phyloP scores from a whole-genome alignment of 2,888 invertebrate genomes.

The Cabera pusaria region DNA sequence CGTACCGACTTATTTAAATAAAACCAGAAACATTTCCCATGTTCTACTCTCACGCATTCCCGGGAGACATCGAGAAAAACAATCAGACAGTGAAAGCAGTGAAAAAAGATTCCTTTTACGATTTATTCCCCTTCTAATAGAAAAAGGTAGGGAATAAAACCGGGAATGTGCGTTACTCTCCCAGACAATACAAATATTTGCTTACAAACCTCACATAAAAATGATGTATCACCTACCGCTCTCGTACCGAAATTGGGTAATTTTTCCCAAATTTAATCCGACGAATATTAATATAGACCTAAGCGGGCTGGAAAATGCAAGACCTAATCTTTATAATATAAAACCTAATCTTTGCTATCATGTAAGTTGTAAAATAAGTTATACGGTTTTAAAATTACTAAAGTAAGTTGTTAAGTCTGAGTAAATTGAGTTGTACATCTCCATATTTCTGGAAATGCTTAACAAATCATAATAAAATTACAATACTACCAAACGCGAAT shows the following conservation, averaged over 20 bases:
- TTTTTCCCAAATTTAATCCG: conserved; percentile 48
- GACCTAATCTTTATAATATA: no score
- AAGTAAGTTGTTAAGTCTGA: no score
- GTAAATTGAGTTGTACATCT: no score
- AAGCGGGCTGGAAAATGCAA: no score
- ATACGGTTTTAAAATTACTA: no score
- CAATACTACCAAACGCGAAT: no score
- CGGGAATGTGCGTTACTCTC: conserved; percentile 55
- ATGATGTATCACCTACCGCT: conserved; percentile 54
- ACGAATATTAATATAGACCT: conserved; percentile 12
- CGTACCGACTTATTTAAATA: conserved; percentile 1
- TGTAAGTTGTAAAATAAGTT: no score
- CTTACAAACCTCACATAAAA: conserved; percentile 64
- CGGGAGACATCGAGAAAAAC: conserved; percentile 12
- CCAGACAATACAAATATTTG: conserved; percentile 74
- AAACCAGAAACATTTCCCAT: background rate
- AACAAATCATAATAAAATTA: no score
- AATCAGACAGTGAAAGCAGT: conserved; percentile 20
- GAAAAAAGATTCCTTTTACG: conserved; percentile 31
- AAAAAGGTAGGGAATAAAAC: conserved; percentile 58
- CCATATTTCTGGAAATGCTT: no score
- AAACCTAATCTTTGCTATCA: no score
- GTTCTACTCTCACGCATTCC: conserved; percentile 1
- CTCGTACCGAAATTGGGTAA: conserved; percentile 50
- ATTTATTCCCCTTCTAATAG: conserved; percentile 47